These are phyloP conservation scores for Hippoglossus hippoglossus DNA, from an alignment of 2,797 vertebrate genomes.

Conservation along the genomic window DNA sequence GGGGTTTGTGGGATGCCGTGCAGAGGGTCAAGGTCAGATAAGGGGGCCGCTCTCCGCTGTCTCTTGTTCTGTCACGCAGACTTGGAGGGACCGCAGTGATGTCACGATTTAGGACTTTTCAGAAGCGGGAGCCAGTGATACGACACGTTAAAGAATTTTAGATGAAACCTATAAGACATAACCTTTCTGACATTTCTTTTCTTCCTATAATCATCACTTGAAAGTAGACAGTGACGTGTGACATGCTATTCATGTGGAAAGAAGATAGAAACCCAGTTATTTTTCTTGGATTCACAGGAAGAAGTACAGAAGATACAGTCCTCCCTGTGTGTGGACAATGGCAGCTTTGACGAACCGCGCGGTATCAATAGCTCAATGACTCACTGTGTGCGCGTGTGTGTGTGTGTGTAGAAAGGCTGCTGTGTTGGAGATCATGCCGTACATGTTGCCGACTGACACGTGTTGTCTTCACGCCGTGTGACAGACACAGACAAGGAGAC, in stretches of 20 bases:
- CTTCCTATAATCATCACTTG: conserved; percentile 3
- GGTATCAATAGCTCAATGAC: conserved; percentile 59
- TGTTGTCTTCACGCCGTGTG: conserved; percentile 47
- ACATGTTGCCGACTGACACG: conserved; percentile 40
- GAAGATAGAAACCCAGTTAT: conserved; percentile 27
- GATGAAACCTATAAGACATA: too few relatives aligned
- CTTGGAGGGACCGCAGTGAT: conserved; percentile 19
- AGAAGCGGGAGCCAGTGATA: neutral
- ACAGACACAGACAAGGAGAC: conserved; percentile 31
- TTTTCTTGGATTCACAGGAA: conserved; percentile 26
- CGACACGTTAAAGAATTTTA: neutral
- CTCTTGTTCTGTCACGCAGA: conserved; percentile 19
- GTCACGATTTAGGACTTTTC: conserved; percentile 31
- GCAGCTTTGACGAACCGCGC: conserved; percentile 53
- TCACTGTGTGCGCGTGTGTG: conserved; percentile 30
- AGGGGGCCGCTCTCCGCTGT: conserved; percentile 30
- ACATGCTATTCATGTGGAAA: conserved; percentile 8
- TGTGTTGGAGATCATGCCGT: conserved; percentile 29
- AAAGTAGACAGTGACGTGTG: conserved; percentile 6
- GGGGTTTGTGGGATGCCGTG: conserved; percentile 55
- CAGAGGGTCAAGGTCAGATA: conserved; percentile 71
- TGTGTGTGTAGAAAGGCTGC: conserved; percentile 30
- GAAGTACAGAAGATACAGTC: conserved; percentile 45
- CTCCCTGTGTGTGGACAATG: conserved; percentile 63
- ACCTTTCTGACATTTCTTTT: neutral